Base-by-base conservation (phyloP, 2,888 invertebrate species). In the Cybosia mesomella region DNA sequence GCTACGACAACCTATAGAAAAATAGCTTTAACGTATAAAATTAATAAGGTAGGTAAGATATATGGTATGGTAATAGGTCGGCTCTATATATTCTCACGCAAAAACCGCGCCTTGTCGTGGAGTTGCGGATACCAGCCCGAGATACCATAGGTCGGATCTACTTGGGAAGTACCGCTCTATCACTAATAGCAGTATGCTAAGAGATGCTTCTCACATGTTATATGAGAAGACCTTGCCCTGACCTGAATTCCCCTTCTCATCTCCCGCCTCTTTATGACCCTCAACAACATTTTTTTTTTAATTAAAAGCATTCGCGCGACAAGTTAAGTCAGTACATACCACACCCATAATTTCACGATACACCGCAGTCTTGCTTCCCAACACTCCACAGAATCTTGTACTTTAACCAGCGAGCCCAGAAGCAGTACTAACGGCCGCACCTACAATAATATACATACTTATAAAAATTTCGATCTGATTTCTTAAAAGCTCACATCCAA, bases 311-410 rank as follows among this genome's bases (percentile, higher is more conserved):
- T 22, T 22, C 4, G 22, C 10, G 2, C 22, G 24, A 55, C 0
- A 36, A 59, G 2, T 49, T n/a, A 54, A 66, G 43, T 36, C 5
- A 15, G 36, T 62, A 85, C 93, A 83, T 76, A 95, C 95, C 95
- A 95, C 57, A 95, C 94, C 94, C 99, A 99, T 65, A 99, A 94
- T 77, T 97, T 97, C 93, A 99, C 97, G 72, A 99, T 97, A 87
- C 98, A 97, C 60, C 98, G 96, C 0, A 99, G 94, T 84, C 99
- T 97, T 73, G 97, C 97, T 88, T 99, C 99, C 99, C 99, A 99
- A 87, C 98, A 99, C 5, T 97, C 97, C 0, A 94, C 91, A 0
- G 93, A 94, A 89, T 99, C 99, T 85, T 99, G 98, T 78, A 98
- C 98, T 81, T 98, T 98, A 2, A 99, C 97, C 59, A 99, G 95